Evolutionary conservation across 2,888 invertebrate genomes (phyloP).

Genomic region (Sclerodermus sp.): DNA sequence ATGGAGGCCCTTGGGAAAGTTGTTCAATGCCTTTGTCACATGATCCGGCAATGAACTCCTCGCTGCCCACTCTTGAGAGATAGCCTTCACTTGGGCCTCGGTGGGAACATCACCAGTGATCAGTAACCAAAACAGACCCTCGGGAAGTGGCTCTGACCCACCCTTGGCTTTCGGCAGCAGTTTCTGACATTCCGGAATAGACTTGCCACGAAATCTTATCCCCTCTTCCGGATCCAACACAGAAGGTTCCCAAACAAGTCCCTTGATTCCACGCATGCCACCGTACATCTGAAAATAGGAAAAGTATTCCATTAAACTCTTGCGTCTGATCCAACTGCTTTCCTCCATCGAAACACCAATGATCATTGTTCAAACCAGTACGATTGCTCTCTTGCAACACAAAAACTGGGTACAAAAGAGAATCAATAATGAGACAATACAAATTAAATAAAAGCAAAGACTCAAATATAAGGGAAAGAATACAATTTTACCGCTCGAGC

Average conservation of each 20-base stretch:
- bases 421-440: too few species aligned
- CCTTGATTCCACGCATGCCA: slow-evolving; percentile 95
- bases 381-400: too few species aligned
- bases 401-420: too few species aligned
- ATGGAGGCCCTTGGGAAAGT: slow-evolving; percentile 85
- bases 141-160: slow-evolving; percentile 85
- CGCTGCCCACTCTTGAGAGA: slow-evolving; percentile 66
- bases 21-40: slow-evolving; percentile 90
- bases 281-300: slow-evolving; percentile 74
- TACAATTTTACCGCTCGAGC: too few species aligned
- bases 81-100: slow-evolving; percentile 69
- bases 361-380: too few species aligned
- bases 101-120: slow-evolving; percentile 87
- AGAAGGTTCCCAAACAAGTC: slow-evolving; percentile 92
- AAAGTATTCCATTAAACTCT: not conserved
- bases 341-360: not conserved
- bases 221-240: slow-evolving; percentile 94
- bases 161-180: slow-evolving; percentile 79
- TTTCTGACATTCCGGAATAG: slow-evolving; percentile 91
- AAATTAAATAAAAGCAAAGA: too few species aligned
- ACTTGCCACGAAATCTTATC: slow-evolving; percentile 90
- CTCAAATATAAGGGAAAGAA: too few species aligned
- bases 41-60: slow-evolving; percentile 79
- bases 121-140: slow-evolving; percentile 92
- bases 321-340: too few species aligned